Evolutionary conservation across 2,113 vertebrate species (phyloP).

Genomic region (Cyanoliseus patagonus): DNA sequence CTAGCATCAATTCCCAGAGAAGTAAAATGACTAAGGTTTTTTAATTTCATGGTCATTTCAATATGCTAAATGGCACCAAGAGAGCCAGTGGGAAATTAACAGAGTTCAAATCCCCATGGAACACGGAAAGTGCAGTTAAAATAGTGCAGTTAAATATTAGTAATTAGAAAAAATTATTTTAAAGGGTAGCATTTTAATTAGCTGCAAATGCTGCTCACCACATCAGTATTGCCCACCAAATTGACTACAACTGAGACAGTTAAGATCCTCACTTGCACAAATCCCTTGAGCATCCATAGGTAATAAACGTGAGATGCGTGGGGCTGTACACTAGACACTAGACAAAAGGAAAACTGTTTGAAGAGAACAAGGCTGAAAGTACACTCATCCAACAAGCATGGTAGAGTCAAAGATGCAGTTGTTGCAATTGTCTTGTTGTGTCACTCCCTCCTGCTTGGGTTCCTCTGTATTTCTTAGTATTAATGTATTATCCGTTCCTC

Average conservation of each 20-base stretch:
- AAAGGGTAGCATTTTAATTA: conserved; percentile 26
- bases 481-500: not conserved
- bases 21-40: not conserved
- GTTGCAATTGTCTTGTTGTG: not conserved
- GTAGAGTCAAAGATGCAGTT: not conserved
- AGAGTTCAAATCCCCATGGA: not conserved
- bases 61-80: conserved; percentile 13
- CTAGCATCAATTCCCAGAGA: not conserved
- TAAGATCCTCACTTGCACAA: not conserved
- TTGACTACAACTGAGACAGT: not conserved
- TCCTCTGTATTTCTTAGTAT: not conserved
- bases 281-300: not conserved
- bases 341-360: not conserved
- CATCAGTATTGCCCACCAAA: not conserved
- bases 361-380: not conserved
- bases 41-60: conserved; percentile 53
- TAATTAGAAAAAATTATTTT: conserved; percentile 47
- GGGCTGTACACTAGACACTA: not conserved
- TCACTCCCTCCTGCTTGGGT: not conserved
- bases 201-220: not conserved
- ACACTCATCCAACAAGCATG: not conserved
- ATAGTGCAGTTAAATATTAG: conserved; percentile 22
- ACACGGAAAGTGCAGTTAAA: conserved; percentile 25
- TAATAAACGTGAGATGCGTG: not conserved
- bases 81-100: conserved; percentile 7